These are phyloP conservation scores for Clunio marinus DNA, from an alignment of 2,888 invertebrate genomes.

Conservation along the genomic window DNA sequence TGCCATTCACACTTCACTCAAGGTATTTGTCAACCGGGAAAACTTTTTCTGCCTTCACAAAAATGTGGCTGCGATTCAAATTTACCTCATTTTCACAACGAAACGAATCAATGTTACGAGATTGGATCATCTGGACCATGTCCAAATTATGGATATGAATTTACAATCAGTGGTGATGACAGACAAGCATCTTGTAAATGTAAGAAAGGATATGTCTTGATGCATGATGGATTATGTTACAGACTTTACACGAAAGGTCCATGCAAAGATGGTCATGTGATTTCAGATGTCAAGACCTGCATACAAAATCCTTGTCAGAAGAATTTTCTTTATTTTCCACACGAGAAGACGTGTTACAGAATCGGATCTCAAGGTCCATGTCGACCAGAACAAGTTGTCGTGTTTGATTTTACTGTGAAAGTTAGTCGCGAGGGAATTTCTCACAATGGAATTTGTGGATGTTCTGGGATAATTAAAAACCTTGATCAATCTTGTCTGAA, in stretches of 20 bases:
- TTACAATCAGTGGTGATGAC: slow-evolving; percentile 49
- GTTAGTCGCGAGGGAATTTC: slow-evolving; percentile 77
- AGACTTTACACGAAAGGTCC: slow-evolving; percentile 75
- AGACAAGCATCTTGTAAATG: slow-evolving; percentile 61
- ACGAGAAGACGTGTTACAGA: slow-evolving; percentile 68
- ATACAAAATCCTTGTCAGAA: slow-evolving; percentile 66
- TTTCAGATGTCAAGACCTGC: slow-evolving; percentile 65
- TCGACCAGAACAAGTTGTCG: slow-evolving; percentile 64
- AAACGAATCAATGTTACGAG: slow-evolving; percentile 68
- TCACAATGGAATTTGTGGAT: slow-evolving; percentile 77
- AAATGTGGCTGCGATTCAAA: slow-evolving; percentile 68
- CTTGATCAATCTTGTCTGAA: slow-evolving; percentile 49
- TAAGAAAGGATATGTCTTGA: slow-evolving; percentile 63
- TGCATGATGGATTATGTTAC: slow-evolving; percentile 67
- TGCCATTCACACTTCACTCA: slow-evolving; percentile 76
- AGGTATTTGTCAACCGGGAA: slow-evolving; percentile 74
- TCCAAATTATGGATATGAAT: slow-evolving; percentile 66
- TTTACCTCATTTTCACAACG: slow-evolving; percentile 69
- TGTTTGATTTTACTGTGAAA: slow-evolving; percentile 74
- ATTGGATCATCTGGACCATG: slow-evolving; percentile 71
- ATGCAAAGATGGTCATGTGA: slow-evolving; percentile 64
- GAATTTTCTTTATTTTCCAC: slow-evolving; percentile 71
- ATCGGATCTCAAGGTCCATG: slow-evolving; percentile 77
- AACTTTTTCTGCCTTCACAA: slow-evolving; percentile 68
- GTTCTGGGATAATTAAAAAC: slow-evolving; percentile 54